Conservation (phyloP, 2,113 vertebrate genomes). For the Mastomys coucha region DNA sequence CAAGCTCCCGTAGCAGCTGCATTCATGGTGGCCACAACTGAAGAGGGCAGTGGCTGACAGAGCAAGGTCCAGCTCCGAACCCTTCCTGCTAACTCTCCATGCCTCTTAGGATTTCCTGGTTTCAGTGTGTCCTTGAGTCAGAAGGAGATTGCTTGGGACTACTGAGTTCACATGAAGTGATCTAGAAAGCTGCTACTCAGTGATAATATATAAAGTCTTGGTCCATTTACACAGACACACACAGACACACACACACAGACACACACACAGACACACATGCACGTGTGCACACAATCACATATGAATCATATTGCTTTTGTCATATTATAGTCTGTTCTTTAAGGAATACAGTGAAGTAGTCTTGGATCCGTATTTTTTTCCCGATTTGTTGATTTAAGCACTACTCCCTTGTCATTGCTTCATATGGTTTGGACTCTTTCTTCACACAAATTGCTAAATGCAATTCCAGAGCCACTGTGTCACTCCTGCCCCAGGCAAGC, state of each 20-base stretch:
- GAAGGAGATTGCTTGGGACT: not conserved
- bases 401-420: not conserved
- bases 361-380: not conserved
- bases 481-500: not conserved
- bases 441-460: constrained; percentile 39
- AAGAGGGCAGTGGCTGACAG: not conserved
- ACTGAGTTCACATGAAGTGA: not conserved
- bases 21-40: not conserved
- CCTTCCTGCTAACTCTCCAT: not conserved
- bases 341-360: not conserved
- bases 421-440: not conserved
- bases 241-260: not conserved
- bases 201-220: not conserved
- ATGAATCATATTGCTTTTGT: not conserved
- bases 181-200: not conserved
- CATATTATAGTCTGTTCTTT: constrained; percentile 12
- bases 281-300: not conserved
- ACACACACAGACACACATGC: not conserved
- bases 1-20: not conserved
- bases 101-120: not conserved
- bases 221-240: not conserved
- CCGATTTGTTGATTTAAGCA: constrained; percentile 22
- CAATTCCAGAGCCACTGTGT: not conserved
- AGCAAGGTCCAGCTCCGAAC: not conserved
- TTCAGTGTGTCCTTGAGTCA: not conserved